Evolutionary conservation across 2,888 invertebrate genomes (phyloP), one percentile per base, ranked within the genome.

Genomic region (Steinernema carpocapsae): DNA sequence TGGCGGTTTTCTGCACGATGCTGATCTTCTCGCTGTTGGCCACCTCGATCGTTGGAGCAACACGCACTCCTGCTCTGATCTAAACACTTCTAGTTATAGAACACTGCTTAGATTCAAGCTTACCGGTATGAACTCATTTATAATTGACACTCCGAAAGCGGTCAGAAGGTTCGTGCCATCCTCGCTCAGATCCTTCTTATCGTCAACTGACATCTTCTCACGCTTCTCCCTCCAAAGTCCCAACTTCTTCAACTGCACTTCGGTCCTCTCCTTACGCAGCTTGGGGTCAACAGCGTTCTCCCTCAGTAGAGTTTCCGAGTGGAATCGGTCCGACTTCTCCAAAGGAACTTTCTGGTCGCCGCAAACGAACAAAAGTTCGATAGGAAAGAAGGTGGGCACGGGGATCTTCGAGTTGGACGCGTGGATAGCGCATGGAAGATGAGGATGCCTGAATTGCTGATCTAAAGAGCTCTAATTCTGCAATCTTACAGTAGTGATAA

Each of bases 301-400:
- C n/a, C 14, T 64, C 17, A 26, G n/a, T 32, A 64, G 37, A 2
- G 7, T 14, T 1, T 22, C 17, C 64, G 64, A 14, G 19, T 64
- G 64, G 29, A 17, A 26, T 32, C 12, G 7, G 46, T 80, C 72
- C 72, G 75, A 51, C 43, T 79, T 79, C 72, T 79, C 79, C 45
- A 79, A 29, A 14, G 79, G 79, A n/a, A 79, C 76, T 19, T 74
- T 73, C 64, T 79, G 79, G 59, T 74, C 79, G 29, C 51, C 73
- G 73, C 77, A 56, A 17, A 78, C 71, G 24, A 48, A 19, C 12
- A 78, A 56, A 26, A 76, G 74, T 45, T 77, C 77, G 26, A 77
- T 48, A 17, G 76, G 76, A 19, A 52, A 72, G 46, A 72, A 71
- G 43, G 52, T 52, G 12, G 12, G 12, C 24, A 22, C 52, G 1